phyloP scores from a whole-genome alignment of 2,888 invertebrate genomes.

The Myathropa florea region DNA sequence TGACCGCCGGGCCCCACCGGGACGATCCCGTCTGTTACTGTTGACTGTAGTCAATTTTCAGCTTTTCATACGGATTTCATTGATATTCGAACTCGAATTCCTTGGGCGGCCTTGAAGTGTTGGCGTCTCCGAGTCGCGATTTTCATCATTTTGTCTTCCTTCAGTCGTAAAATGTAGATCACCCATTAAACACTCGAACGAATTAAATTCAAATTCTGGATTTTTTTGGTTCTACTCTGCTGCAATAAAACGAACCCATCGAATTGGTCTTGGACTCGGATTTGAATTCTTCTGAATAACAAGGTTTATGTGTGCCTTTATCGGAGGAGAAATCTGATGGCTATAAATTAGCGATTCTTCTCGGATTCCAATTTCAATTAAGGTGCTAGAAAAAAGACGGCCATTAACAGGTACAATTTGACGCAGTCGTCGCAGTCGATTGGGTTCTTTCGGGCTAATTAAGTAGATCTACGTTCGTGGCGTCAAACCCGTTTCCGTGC shows the following conservation, averaged over 20 bases:
- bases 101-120: neutral
- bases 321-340: neutral
- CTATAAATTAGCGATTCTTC: conserved; percentile 9
- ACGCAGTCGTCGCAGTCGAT: neutral
- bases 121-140: neutral
- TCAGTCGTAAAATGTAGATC: conserved; percentile 20
- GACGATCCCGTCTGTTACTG: neutral
- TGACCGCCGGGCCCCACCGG: neutral
- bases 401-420: neutral
- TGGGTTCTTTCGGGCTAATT: neutral
- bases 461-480: neutral
- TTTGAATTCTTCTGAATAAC: neutral
- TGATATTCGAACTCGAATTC: neutral
- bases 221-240: neutral
- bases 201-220: neutral
- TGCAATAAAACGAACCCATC: neutral
- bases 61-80: neutral
- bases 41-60: neutral
- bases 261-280: too few relatives aligned
- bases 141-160: conserved; percentile 9
- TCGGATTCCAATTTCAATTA: conserved; percentile 24
- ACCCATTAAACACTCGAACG: neutral
- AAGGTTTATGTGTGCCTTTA: conserved; percentile 14
- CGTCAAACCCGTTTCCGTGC: neutral
- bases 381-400: neutral